phyloP scores from a whole-genome alignment of 1,140 invertebrate genomes.

The Ladona fulva region DNA sequence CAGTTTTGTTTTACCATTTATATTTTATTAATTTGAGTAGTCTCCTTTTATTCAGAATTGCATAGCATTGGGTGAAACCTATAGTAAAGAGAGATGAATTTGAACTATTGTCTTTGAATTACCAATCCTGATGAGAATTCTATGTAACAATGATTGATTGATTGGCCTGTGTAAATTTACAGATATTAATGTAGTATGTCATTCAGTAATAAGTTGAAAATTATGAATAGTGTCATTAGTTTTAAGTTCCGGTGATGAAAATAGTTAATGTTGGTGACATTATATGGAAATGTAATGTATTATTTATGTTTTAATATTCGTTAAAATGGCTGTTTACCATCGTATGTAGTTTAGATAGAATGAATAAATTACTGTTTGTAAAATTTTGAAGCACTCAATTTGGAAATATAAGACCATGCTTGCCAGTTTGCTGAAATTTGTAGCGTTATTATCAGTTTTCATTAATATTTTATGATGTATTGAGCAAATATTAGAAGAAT shows the following conservation, averaged over 20 bases:
- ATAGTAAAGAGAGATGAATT: neutral
- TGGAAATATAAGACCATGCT: neutral
- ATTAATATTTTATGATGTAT: neutral
- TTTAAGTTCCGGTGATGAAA: too few relatives aligned
- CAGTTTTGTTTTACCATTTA: too few relatives aligned
- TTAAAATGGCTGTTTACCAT: neutral
- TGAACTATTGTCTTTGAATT: too few relatives aligned
- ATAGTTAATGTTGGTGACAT: neutral
- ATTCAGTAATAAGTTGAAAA: too few relatives aligned
- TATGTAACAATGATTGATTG: too few relatives aligned
- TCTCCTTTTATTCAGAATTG: neutral
- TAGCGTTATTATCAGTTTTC: neutral
- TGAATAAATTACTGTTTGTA: neutral
- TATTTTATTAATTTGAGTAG: too few relatives aligned
- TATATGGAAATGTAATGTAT: neutral
- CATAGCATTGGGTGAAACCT: neutral
- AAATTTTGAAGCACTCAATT: neutral
- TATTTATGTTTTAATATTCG: neutral
- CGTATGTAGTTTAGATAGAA: neutral
- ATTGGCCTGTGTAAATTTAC: too few relatives aligned
- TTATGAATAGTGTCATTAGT: too few relatives aligned
- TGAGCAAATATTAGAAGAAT: neutral
- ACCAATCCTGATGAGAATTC: too few relatives aligned
- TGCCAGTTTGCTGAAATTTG: neutral
- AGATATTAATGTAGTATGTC: too few relatives aligned